Conservation (phyloP, 2,888 invertebrate species). For the Pseudolycoriella hygida region DNA sequence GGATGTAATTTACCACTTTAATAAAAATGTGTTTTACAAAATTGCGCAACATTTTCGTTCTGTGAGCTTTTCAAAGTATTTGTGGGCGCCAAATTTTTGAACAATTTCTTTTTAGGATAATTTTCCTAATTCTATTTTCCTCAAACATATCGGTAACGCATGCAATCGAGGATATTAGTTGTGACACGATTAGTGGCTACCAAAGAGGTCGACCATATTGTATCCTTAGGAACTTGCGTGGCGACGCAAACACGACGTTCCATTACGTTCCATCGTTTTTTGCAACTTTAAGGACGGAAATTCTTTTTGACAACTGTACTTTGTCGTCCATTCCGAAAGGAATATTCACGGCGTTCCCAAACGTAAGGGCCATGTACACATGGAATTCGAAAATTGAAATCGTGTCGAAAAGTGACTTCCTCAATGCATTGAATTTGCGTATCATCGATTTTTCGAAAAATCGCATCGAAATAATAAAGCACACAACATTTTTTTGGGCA, state of each 20-base stretch:
- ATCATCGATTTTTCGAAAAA: conserved; percentile 4
- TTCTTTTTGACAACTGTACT: conserved; percentile 5
- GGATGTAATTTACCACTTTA: too few relatives aligned
- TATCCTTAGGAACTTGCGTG: not conserved
- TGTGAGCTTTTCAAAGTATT: too few relatives aligned
- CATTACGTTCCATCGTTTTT: not conserved
- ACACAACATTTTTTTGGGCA: conserved; percentile 1
- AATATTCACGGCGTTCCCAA: conserved; percentile 2
- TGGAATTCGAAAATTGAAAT: conserved; percentile 2
- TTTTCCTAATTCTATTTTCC: too few relatives aligned
- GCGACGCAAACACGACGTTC: not conserved
- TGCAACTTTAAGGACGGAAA: not conserved
- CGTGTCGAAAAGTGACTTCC: not conserved
- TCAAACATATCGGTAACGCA: too few relatives aligned
- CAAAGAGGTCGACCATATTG: conserved; percentile 3
- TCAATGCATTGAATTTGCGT: not conserved
- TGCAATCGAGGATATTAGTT: not conserved
- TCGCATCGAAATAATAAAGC: not conserved
- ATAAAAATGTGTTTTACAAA: too few relatives aligned
- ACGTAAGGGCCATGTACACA: not conserved
- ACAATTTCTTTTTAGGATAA: too few relatives aligned
- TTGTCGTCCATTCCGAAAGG: not conserved
- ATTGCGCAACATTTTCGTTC: too few relatives aligned
- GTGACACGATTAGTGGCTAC: conserved; percentile 3
- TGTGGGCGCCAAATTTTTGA: too few relatives aligned